Evolutionary conservation across 2,113 vertebrate species (phyloP).

Genomic region (Myodes glareolus): DNA sequence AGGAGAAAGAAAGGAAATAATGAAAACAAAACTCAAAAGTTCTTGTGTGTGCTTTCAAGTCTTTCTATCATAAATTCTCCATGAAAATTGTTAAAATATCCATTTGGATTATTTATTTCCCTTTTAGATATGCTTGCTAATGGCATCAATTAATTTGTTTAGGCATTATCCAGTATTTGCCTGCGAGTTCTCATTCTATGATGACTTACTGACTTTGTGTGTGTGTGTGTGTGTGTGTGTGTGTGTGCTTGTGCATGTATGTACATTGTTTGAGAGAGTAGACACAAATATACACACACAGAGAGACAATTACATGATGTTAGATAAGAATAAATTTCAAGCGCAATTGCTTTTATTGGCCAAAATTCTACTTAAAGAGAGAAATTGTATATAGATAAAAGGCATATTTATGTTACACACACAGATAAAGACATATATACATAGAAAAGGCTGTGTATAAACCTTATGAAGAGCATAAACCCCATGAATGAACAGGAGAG

Average conservation of each 20-base stretch:
- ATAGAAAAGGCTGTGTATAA: neutral
- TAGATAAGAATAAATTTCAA: conserved; percentile 33
- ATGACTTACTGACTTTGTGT: neutral
- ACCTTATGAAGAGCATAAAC: neutral
- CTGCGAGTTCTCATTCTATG: neutral
- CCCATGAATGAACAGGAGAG: neutral
- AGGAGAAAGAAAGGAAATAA: neutral
- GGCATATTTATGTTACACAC: neutral
- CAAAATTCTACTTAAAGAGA: neutral
- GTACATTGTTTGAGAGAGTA: neutral
- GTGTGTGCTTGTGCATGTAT: neutral
- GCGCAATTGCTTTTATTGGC: neutral
- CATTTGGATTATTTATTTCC: neutral
- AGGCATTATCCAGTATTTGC: neutral
- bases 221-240: neutral
- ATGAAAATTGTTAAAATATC: neutral
- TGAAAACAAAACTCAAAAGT: neutral
- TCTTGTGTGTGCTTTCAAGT: neutral
- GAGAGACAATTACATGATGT: neutral
- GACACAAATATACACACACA: neutral
- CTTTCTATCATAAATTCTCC: neutral
- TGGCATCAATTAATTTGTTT: neutral
- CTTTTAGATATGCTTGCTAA: neutral
- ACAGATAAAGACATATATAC: too few relatives aligned
- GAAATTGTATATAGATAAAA: neutral